Conservation (phyloP, 2,797 vertebrate genomes). For the Lagorchestes hirsutus region DNA sequence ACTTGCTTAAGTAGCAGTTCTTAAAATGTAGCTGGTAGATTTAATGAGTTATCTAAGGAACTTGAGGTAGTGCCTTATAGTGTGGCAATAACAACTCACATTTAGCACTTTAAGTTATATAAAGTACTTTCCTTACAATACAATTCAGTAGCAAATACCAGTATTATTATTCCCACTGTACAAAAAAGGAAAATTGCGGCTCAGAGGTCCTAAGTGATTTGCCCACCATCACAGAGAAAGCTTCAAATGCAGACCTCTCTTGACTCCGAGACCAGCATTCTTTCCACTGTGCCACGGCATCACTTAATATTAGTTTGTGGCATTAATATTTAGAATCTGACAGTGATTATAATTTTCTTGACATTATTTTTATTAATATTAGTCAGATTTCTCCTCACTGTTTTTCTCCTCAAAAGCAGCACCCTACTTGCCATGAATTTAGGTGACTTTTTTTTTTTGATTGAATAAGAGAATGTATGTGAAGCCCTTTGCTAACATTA, state of each 20-base stretch:
- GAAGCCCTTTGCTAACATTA: not conserved
- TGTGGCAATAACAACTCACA: not conserved
- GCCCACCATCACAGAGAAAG: not conserved
- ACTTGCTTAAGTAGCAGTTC: slow-evolving; percentile 10
- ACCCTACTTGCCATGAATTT: not conserved
- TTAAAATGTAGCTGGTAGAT: not conserved
- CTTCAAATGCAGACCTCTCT: not conserved
- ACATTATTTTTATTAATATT: not conserved
- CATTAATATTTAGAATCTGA: not conserved
- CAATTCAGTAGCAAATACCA: not conserved
- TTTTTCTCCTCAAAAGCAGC: not conserved
- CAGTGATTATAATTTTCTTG: not conserved
- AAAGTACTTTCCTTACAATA: not conserved
- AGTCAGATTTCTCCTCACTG: not conserved
- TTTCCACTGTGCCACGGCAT: not conserved
- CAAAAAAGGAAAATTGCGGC: not conserved
- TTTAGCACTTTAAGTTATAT: not conserved
- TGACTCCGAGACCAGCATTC: not conserved
- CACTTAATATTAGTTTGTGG: slow-evolving; percentile 7
- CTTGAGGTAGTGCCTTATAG: not conserved
- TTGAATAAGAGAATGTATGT: not conserved
- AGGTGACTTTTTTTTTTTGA: not conserved
- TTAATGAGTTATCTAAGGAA: not conserved
- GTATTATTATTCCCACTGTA: not conserved
- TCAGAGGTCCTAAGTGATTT: not conserved